Percentiles rank a stretch among this genome's conserved stretches.
Evolutionary conservation across 2,797 vertebrate species (phyloP).

Genomic region (Cygnus olor): DNA sequence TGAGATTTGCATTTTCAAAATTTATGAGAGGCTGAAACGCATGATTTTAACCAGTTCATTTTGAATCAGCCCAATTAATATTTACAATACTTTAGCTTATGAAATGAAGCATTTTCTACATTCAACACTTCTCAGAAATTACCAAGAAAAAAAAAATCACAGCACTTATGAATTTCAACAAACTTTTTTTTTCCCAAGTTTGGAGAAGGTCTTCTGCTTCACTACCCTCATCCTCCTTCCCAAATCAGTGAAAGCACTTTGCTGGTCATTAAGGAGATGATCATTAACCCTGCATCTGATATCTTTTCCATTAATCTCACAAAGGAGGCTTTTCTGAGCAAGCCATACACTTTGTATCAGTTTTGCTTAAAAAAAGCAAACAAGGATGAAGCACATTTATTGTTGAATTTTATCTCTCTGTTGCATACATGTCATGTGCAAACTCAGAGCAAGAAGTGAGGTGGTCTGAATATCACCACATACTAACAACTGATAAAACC

Average conservation of each 20-base stretch:
- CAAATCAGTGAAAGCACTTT: not conserved
- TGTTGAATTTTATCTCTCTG: not conserved
- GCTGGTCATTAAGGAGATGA: not conserved
- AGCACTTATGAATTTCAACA: not conserved
- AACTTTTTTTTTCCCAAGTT: not conserved
- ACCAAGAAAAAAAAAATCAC: not conserved
- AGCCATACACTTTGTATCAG: not conserved
- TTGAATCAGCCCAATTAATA: not conserved
- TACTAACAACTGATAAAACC: not conserved
- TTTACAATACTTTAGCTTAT: not conserved
- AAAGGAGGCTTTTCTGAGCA: not conserved
- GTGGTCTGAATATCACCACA: not conserved
- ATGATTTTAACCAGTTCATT: not conserved
- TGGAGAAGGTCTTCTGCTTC: not conserved
- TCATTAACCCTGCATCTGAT: not conserved
- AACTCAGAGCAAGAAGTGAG: not conserved
- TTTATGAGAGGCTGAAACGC: not conserved
- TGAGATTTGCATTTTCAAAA: not conserved
- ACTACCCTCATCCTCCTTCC: not conserved
- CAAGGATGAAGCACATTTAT: not conserved
- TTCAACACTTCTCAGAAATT: not conserved
- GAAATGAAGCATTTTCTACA: not conserved
- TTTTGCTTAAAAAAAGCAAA: not conserved
- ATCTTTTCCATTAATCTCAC: not conserved
- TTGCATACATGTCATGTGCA: not conserved